Evolutionary conservation across 2,888 invertebrate species (phyloP).

Genomic region (Helicoverpa assulta): DNA sequence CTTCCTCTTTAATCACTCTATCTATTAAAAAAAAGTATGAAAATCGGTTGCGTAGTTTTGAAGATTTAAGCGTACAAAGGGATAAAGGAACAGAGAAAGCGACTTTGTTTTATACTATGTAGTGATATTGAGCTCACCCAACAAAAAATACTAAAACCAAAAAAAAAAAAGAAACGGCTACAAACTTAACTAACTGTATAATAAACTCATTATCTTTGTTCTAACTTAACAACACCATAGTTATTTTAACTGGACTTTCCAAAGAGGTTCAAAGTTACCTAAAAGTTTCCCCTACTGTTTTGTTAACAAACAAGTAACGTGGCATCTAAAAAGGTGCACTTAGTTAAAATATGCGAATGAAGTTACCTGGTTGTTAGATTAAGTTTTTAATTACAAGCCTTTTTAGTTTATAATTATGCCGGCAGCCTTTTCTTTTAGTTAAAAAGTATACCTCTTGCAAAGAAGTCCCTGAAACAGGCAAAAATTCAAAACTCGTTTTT

Average conservation of each 20-base stretch:
- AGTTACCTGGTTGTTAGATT: slow-evolving; percentile 9
- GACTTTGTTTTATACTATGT: too few species aligned
- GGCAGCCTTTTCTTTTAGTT: background rate
- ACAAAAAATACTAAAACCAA: too few species aligned
- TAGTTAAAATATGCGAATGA: slow-evolving; percentile 14
- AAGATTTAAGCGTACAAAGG: too few species aligned
- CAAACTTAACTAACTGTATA: background rate
- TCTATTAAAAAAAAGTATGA: too few species aligned
- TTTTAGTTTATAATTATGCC: background rate
- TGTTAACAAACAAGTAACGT: slow-evolving; percentile 34
- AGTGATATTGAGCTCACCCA: too few species aligned
- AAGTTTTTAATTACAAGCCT: slow-evolving; percentile 2
- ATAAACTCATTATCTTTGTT: slow-evolving; percentile 23
- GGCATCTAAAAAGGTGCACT: slow-evolving; percentile 5
- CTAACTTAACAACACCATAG: slow-evolving; percentile 25
- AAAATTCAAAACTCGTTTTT: too few species aligned
- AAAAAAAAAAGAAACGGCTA: background rate
- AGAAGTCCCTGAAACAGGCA: background rate
- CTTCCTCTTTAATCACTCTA: too few species aligned
- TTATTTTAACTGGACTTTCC: slow-evolving; percentile 37
- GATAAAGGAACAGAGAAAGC: too few species aligned
- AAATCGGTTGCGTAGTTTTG: too few species aligned
- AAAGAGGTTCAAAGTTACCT: slow-evolving; percentile 38
- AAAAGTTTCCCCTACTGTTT: slow-evolving; percentile 42
- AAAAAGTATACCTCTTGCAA: background rate